Conservation (phyloP, 1,140 invertebrate genomes). For the Nasonia longicornis region DNA sequence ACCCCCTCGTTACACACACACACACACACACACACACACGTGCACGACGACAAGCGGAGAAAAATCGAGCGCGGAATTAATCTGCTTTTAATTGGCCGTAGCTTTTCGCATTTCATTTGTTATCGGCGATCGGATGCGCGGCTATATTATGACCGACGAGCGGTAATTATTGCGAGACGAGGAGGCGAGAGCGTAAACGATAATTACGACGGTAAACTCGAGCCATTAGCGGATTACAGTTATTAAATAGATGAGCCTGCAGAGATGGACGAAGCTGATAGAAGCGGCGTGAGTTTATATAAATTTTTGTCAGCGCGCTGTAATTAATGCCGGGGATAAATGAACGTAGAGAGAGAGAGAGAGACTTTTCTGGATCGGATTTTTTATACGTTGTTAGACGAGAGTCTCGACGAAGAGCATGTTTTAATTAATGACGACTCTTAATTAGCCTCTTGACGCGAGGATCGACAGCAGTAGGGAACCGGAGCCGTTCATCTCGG, state of each 20-base stretch:
- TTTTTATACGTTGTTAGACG: too few species aligned
- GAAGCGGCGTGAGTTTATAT: neutral
- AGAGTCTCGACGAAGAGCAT: too few species aligned
- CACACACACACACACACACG: too few species aligned
- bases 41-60: neutral
- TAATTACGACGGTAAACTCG: conserved; percentile 4
- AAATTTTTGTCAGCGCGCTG: neutral
- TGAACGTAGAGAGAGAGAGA: too few species aligned
- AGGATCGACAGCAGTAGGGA: too few species aligned
- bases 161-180: conserved; percentile 1
- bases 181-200: neutral
- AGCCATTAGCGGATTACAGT: conserved; percentile 20
- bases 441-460: too few species aligned
- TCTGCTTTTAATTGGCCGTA: conserved; percentile 15
- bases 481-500: too few species aligned
- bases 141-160: neutral
- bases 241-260: conserved; percentile 1
- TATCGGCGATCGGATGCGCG: neutral
- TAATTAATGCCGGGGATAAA: too few species aligned
- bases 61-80: conserved; percentile 16
- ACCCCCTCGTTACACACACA: neutral
- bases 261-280: neutral
- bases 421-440: too few species aligned
- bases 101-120: neutral
- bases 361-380: too few species aligned